Percentiles rank a stretch among this genome's conserved stretches.
These are phyloP conservation scores for Saccopteryx leptura DNA, from an alignment of 2,113 vertebrate species.

Conservation along the genomic window DNA sequence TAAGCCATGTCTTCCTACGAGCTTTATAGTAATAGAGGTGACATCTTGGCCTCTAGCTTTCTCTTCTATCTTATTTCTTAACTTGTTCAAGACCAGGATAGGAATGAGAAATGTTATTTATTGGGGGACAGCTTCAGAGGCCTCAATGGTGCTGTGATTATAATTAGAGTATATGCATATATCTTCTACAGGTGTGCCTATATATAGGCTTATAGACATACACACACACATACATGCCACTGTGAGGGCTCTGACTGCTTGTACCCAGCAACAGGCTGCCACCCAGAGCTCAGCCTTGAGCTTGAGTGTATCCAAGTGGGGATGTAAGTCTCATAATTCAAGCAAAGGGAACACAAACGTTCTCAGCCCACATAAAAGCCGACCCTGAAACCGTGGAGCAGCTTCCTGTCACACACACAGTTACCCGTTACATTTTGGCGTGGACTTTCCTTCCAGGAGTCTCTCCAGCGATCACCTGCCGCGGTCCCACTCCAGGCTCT, in stretches of 20 bases:
- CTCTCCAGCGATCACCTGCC: neutral
- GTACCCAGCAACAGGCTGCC: neutral
- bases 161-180: neutral
- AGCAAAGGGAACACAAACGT: neutral
- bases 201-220: too few species aligned
- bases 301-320: too few species aligned
- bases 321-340: neutral
- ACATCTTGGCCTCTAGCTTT: neutral
- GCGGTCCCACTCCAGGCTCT: neutral
- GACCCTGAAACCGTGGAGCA: neutral
- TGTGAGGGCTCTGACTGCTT: neutral
- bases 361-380: neutral
- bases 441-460: neutral
- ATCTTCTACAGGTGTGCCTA: neutral
- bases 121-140: neutral
- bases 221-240: accelerated
- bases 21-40: neutral
- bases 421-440: neutral
- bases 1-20: neutral
- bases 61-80: slow-evolving; percentile 29
- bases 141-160: neutral
- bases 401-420: neutral
- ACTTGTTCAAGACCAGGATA: neutral
- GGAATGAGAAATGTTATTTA: neutral
- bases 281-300: neutral